A percentile compares a stretch with the other conserved stretches of the same genome.
These are phyloP conservation scores for Galeruca laticollis DNA, from an alignment of 2,888 invertebrate genomes.

Conservation along the genomic window DNA sequence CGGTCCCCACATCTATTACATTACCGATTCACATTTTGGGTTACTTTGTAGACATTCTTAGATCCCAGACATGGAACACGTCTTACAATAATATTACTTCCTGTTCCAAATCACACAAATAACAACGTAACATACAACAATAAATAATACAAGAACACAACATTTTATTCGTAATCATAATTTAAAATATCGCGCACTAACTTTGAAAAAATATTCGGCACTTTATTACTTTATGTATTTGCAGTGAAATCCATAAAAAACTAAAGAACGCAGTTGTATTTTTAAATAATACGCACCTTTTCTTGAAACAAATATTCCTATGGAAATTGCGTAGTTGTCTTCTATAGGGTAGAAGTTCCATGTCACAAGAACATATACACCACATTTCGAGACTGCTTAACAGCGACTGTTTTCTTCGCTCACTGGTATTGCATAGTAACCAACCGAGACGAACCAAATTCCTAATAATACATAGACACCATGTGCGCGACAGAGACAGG, in stretches of 20 bases:
- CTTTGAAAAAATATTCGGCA: not conserved
- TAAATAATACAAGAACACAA: slow-evolving; percentile 4
- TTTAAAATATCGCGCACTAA: slow-evolving; percentile 13
- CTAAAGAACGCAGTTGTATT: not conserved
- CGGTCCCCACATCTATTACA: slow-evolving; percentile 56
- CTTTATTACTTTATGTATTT: not conserved
- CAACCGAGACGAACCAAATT: slow-evolving; percentile 56
- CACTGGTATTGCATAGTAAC: slow-evolving; percentile 58
- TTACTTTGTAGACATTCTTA: slow-evolving; percentile 58
- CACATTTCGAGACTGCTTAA: slow-evolving; percentile 40
- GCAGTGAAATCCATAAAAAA: no score
- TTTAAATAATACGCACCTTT: slow-evolving; percentile 27
- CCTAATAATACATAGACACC: slow-evolving; percentile 35
- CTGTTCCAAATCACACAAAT: not conserved
- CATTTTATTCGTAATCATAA: not conserved
- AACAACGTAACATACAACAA: not conserved
- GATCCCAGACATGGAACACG: slow-evolving; percentile 39
- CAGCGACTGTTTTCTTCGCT: slow-evolving; percentile 53
- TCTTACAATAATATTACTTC: slow-evolving; percentile 18
- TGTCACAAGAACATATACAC: slow-evolving; percentile 44
- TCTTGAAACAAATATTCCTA: slow-evolving; percentile 11
- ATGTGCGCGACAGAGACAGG: slow-evolving; percentile 52
- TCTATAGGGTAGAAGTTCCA: slow-evolving; percentile 42
- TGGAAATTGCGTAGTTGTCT: slow-evolving; percentile 36
- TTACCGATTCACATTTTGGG: slow-evolving; percentile 59